Base-by-base conservation (phyloP, 2,113 vertebrate genomes). In the Rhizomys pruinosus region DNA sequence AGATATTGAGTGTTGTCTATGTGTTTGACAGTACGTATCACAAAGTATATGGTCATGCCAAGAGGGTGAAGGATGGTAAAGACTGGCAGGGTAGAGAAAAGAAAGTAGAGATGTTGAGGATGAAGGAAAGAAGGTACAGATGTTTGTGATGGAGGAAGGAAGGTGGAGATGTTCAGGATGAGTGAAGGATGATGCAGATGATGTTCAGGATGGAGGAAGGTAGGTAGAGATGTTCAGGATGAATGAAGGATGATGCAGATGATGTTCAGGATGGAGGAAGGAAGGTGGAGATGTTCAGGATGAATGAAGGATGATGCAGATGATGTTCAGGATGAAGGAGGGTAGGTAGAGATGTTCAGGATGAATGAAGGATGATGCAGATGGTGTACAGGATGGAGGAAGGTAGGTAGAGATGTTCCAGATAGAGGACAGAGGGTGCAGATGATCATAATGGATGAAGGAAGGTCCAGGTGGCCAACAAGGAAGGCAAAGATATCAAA, bases 11-110 rank as follows among this genome's bases (percentile, higher is more conserved):
- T 22, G 15, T 63, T 69, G 34, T 12, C 85, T 66, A 1, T 22
- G 10, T 66, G 7, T 81, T 73, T 20, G 6, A 19, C 37, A 13
- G 7, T 69, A 4, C 71, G 15, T 4, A 0, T 29, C n/a, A n/a
- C 13, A 42, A 85, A 22, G 8, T 27, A 0, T 10, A 7, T 3
- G 5, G 3, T 42, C 55, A 23, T 9, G 1, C 42, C 32, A 39
- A 25, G n/a, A 68, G 23, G 19, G 37, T 11, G 72, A 72, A 29
- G 63, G 39, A 29, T 61, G 20, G 19, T 3, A 34, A 9, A 57
- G 76, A 78, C 6, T n/a, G 76, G n/a, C 3, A 22, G 16, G 3
- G 23, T 61, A 1, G 3, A 12, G 11, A 52, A 59, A 79, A 52
- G 34, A 79, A 8, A 37, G 22, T 12, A 15, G 20, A 79, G 34